Evolutionary conservation across 2,888 invertebrate species (phyloP).

Genomic region (Calameuta idolon): DNA sequence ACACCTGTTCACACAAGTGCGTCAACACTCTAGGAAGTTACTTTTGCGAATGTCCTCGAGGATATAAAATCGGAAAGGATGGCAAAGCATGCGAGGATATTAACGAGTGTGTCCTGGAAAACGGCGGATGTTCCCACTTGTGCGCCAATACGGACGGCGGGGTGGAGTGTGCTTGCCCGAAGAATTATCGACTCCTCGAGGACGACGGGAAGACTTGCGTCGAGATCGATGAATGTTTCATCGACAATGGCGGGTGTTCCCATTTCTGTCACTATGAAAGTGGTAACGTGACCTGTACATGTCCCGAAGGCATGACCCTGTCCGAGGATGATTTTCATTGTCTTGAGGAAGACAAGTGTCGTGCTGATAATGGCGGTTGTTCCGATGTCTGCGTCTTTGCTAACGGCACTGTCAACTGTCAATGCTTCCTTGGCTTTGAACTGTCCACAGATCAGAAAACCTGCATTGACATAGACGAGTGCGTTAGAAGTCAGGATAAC

Average conservation of each 20-base stretch:
- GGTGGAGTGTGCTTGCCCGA: slow-evolving; percentile 65
- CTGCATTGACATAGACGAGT: slow-evolving; percentile 67
- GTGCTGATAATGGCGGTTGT: slow-evolving; percentile 67
- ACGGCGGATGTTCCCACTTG: slow-evolving; percentile 72
- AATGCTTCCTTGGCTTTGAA: slow-evolving; percentile 70
- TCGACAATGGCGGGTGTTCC: slow-evolving; percentile 69
- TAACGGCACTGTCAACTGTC: slow-evolving; percentile 63
- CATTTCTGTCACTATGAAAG: slow-evolving; percentile 70
- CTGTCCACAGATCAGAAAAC: slow-evolving; percentile 61
- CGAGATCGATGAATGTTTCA: slow-evolving; percentile 71
- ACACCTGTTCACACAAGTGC: slow-evolving; percentile 67
- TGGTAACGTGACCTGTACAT: slow-evolving; percentile 69
- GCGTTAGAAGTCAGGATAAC: slow-evolving; percentile 55
- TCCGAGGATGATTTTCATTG: slow-evolving; percentile 56
- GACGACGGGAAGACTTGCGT: slow-evolving; percentile 60
- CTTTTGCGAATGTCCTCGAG: slow-evolving; percentile 71
- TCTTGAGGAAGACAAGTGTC: slow-evolving; percentile 69
- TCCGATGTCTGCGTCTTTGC: slow-evolving; percentile 64
- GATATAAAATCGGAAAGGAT: slow-evolving; percentile 66
- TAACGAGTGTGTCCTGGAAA: slow-evolving; percentile 64
- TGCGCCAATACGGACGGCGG: slow-evolving; percentile 58
- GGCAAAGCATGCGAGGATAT: slow-evolving; percentile 56
- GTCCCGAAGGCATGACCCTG: slow-evolving; percentile 61
- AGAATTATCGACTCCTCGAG: slow-evolving; percentile 66
- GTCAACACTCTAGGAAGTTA: slow-evolving; percentile 74